A percentile compares a stretch with the other conserved stretches of the same genome.
phyloP scores from a whole-genome alignment of 2,113 vertebrate species.

The Serinus canaria region DNA sequence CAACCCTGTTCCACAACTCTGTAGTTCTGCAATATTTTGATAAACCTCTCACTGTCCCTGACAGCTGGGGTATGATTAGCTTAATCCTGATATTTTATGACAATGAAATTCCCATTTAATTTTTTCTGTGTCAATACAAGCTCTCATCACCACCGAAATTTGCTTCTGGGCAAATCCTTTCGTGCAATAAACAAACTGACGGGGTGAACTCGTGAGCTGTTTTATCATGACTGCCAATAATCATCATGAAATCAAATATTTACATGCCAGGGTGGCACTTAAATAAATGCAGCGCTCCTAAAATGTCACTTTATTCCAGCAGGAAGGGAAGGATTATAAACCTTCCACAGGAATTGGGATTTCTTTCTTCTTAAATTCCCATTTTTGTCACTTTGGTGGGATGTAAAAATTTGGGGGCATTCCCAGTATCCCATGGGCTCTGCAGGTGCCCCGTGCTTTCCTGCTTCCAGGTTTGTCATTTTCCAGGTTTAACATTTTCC shows the following conservation, averaged over 20 bases:
- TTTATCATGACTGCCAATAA: not conserved
- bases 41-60: not conserved
- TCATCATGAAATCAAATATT: not conserved
- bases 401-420: not conserved
- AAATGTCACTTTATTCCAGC: not conserved
- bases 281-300: not conserved
- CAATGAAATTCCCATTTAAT: not conserved
- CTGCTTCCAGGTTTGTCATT: not conserved
- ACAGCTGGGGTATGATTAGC: not conserved
- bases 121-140: not conserved
- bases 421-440: accelerated
- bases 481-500: not conserved
- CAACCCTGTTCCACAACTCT: not conserved
- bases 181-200: not conserved
- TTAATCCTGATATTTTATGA: not conserved
- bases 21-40: not conserved
- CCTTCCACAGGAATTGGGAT: accelerated
- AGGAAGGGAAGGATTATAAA: not conserved
- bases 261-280: not conserved
- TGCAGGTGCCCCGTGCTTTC: not conserved
- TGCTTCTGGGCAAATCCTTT: not conserved
- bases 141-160: not conserved
- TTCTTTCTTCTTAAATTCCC: not conserved
- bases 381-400: not conserved
- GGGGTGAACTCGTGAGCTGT: not conserved